Base-by-base conservation (phyloP, 64 coral and sea anemone species). In the Stichodactyla helianthus region DNA sequence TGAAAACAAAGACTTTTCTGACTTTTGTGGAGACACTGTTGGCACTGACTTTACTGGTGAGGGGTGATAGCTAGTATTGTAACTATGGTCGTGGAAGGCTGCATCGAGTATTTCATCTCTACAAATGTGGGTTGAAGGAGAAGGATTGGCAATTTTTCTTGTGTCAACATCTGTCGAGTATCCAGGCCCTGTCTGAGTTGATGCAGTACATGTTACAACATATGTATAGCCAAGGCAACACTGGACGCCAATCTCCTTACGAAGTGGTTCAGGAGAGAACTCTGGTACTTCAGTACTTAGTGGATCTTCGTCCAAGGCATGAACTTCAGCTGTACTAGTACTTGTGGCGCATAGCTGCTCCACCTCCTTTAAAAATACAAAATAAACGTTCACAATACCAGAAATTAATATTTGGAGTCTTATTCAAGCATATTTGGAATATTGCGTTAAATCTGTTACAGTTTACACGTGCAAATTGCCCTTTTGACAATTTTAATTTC, bases 211-310 rank as follows among this genome's bases (percentile, higher is more conserved):
- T 87, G 85, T 77, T 15, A 54, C 85, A 74, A 74, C 65, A 74
- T 87, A 87, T 52, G 19, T 87, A 87, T 51, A 87, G 67, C 17
- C 85, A 87, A 87, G 85, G 61, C 85, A 87, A 87, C 85, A 87
- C 85, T 87, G 85, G 67, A 76, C 18, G 19, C 85, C 64, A 87
- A 74, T 67, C 17, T 61, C 64, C 85, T 76, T 87, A 65, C 27
- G 31, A 74, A 67, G 63, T 28, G 85, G 85, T 54, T 87, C 85
- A 87, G 85, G 62, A 54, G 65, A 52, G 67, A n/a, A 54, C 23
- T 77, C 67, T 74, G 68, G 23, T 31, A 28, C 31, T 27, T 74
- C 65, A 0, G 9, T 20, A 70, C 17, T 70, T 70, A 70, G 65
- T 70, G 65, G 7, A 70, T 20, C 65, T 22, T 70, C 19, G 22